Evolutionary conservation across 2,113 vertebrate genomes (phyloP).

Genomic region (Petaurus breviceps): DNA sequence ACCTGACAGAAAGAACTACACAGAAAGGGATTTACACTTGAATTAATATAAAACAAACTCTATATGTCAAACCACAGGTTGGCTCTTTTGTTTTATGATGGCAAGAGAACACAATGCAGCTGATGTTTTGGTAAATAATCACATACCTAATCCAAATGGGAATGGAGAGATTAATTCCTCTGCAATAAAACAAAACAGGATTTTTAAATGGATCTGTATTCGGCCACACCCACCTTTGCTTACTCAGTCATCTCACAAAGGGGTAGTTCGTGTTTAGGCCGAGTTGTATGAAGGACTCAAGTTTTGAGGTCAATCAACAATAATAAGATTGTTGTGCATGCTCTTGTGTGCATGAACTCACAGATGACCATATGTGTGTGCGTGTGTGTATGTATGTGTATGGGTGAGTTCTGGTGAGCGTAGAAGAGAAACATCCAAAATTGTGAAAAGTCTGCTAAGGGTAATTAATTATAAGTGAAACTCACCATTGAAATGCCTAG

Average conservation of each 20-base stretch:
- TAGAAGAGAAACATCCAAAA: not conserved
- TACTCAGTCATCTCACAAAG: not conserved
- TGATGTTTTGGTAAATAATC: constrained; percentile 25
- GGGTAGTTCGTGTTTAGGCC: not conserved
- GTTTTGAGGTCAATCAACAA: not conserved
- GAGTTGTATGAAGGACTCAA: not conserved
- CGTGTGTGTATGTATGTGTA: not conserved
- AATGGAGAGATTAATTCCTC: constrained; percentile 20
- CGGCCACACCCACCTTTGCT: not conserved
- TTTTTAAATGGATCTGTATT: not conserved
- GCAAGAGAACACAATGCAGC: not conserved
- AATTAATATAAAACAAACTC: not conserved
- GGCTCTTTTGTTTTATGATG: not conserved
- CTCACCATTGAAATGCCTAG: not conserved
- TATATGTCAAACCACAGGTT: not conserved
- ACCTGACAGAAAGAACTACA: not conserved
- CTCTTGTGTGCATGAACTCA: not conserved
- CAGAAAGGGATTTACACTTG: not conserved
- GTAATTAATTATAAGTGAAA: not conserved
- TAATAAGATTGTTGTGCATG: not conserved
- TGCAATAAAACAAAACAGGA: constrained; percentile 21
- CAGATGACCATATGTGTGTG: not conserved
- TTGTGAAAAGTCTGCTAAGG: not conserved
- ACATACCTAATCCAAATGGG: not conserved
- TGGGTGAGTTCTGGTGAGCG: not conserved